Evolutionary conservation across 2,888 invertebrate genomes (phyloP).

Genomic region (Tiliacea aurago): DNA sequence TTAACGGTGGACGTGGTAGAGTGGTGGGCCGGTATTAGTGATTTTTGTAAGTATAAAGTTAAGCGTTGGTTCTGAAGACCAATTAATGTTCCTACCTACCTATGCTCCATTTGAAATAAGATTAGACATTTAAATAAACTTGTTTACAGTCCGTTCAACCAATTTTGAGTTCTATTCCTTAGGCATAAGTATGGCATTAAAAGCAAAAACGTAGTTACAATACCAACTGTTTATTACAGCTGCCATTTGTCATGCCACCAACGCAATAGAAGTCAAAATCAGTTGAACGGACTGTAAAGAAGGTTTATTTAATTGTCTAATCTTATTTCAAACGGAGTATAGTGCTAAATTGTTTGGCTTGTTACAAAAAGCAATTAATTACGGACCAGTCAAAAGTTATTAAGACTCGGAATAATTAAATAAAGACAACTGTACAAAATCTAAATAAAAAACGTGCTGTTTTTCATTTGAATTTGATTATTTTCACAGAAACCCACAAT

Average conservation of each 20-base stretch:
- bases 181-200: no score
- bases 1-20: not conserved
- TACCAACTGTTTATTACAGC: no score
- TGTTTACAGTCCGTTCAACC: no score
- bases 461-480: not conserved
- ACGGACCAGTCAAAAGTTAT: not conserved
- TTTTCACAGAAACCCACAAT: not conserved
- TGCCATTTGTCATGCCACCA: no score
- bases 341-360: not conserved
- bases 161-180: no score
- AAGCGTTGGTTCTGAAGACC: not conserved
- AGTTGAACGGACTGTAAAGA: no score
- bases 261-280: no score
- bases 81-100: not conserved
- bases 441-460: not conserved
- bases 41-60: conserved; percentile 10
- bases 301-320: no score
- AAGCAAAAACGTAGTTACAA: no score
- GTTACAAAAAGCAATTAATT: not conserved
- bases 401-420: conserved; percentile 1
- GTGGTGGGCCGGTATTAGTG: not conserved
- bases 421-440: not conserved
- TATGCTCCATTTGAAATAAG: no score
- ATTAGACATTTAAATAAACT: no score
- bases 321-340: no score